Base-by-base conservation (phyloP, 2,113 vertebrate species). In the Thomomys bottae region DNA sequence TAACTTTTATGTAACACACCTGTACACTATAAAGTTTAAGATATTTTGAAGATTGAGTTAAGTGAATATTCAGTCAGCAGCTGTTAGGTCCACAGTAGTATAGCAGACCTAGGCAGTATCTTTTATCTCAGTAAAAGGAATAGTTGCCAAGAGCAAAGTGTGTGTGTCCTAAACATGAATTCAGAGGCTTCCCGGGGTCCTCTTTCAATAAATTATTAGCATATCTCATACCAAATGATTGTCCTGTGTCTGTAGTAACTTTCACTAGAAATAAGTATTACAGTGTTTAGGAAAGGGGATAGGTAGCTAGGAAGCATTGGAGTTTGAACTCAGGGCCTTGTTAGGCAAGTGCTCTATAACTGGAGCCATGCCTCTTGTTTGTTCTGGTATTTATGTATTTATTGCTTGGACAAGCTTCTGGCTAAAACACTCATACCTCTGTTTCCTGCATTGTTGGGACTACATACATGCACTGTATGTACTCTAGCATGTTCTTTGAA, bases 1-100 rank as follows among this genome's bases (percentile, higher is more conserved):
- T n/a, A n/a, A n/a, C n/a, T n/a, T n/a, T n/a, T n/a, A n/a, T n/a
- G n/a, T 76, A 28, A 18, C 57, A 34, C 3, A 42, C 5, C 73
- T 72, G 68, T 0, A 18, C 3, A n/a, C 32, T 79, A 1, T 85
- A 30, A 70, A 89, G 66, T 88, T 91, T 34, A 84, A 40, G 88
- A 90, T 54, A 72, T 67, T 87, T 81, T 45, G 34, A 28, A 26
- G 76, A 76, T 61, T 54, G 28, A 83, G 34, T 94, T 54, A 54
- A 40, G 15, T 34, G 91, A 7, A 8, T 90, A 66, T 10, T 75
- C 36, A 11, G 24, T 61, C 5, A 61, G 49, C 49, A 54, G 17
- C 49, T 75, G 1, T 84, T 81, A 24, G 8, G 20, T 66, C n/a
- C 2, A 36, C 14, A 66, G 4, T 26, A 86, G 38, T 73, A 17